Evolutionary conservation across 2,888 invertebrate genomes (phyloP), one percentile per base, ranked within the genome.

Genomic region (Autographa gamma): DNA sequence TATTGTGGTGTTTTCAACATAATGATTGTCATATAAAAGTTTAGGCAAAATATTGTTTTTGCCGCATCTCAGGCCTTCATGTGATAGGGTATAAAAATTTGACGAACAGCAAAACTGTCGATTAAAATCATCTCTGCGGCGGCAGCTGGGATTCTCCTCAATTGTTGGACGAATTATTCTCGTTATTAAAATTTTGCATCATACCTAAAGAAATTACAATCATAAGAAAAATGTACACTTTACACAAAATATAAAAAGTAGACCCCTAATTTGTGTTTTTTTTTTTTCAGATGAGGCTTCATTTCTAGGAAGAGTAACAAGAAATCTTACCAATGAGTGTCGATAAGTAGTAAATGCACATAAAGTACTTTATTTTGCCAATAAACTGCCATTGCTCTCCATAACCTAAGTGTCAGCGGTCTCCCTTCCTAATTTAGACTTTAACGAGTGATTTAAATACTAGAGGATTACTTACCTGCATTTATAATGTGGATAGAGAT

Each of bases 91-190:
- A 8, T 48, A n/a, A n/a, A 16, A 48, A 48, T 48, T 6, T 48
- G n/a, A 4, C 16, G n/a, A 48, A 48, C n/a, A n/a, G 48, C 14
- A 48, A 48, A 48, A 48, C 48, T 48, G 43, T n/a, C 43, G 11
- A 8, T 32, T 31, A 32, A 52, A n/a, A 9, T 62, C 52, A 9
- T 62, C 52, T 2, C 31, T 48, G 48, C 11, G n/a, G 25, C 48
- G 61, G 41, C 6, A 38, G 11, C 32, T 18, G 14, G 25, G 34
- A 8, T 34, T 72, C 76, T 76, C 67, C 75, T 76, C 64, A 76
- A 76, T 72, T 60, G 18, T 18, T 63, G 32, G 25, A 0, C 19
- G 56, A 54, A 66, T 76, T 62, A 64, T 25, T 65, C 61, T 31
- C 8, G 19, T 8, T 38, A 34, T 65, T 25, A 32, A 58, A 64